These are phyloP conservation scores for Cepphus grylle DNA, from an alignment of 2,113 vertebrate species.

Conservation along the genomic window DNA sequence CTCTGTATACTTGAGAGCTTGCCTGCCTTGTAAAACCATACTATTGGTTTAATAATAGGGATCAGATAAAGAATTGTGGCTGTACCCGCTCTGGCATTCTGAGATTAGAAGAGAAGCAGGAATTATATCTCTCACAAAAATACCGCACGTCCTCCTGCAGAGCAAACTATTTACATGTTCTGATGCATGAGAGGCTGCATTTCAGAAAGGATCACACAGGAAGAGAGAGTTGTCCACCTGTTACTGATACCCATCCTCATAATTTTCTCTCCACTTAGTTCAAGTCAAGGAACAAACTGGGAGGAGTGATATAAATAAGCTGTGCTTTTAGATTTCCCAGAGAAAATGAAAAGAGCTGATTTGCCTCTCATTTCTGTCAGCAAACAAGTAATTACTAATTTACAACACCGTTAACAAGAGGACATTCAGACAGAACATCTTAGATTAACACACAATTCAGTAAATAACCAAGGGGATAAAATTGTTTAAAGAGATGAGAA, in stretches of 20 bases:
- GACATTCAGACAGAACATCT: neutral
- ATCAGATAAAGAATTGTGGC: neutral
- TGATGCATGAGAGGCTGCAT: neutral
- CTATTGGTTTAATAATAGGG: neutral
- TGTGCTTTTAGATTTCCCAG: neutral
- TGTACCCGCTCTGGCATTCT: neutral
- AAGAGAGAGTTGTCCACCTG: neutral
- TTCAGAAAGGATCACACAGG: neutral
- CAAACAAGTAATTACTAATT: neutral
- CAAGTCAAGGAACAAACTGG: neutral
- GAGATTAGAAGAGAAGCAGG: neutral
- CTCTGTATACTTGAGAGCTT: neutral
- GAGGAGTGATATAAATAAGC: neutral
- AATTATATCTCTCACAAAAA: neutral
- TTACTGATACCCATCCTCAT: neutral
- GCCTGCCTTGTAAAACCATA: neutral
- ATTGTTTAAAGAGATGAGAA: neutral
- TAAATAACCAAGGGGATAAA: neutral
- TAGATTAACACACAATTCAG: neutral
- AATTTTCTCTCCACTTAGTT: neutral
- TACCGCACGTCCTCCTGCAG: neutral
- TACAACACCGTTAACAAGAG: neutral
- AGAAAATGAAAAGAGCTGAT: neutral
- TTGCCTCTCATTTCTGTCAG: neutral
- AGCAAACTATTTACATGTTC: neutral